phyloP scores from a whole-genome alignment of 2,113 vertebrate genomes.

The Phrynosoma platyrhinos region DNA sequence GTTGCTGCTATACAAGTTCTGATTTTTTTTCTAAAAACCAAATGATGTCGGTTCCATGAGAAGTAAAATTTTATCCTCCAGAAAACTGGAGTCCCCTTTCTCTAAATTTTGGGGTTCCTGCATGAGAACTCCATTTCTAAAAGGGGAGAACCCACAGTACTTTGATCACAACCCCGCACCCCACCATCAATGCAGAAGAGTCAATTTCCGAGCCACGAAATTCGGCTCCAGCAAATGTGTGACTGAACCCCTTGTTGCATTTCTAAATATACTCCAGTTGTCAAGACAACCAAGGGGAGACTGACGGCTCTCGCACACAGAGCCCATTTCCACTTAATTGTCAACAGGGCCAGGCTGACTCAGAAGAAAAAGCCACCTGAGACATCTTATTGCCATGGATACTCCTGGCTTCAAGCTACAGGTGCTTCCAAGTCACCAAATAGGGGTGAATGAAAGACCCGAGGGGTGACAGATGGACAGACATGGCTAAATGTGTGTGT shows the following conservation, averaged over 20 bases:
- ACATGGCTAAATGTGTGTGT: conserved; percentile 32
- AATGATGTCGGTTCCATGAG: too few relatives aligned
- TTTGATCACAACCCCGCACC: conserved; percentile 69
- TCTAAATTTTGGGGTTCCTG: not conserved
- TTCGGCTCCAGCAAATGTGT: conserved; percentile 84
- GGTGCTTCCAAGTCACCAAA: conserved; percentile 61
- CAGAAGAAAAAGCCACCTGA: conserved; percentile 78
- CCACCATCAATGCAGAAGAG: conserved; percentile 82
- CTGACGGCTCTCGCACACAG: conserved; percentile 84
- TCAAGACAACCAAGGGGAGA: conserved; percentile 83
- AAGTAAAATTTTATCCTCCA: too few relatives aligned
- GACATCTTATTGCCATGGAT: conserved; percentile 84
- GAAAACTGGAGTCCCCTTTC: not conserved
- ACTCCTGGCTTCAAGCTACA: conserved; percentile 75
- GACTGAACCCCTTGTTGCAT: conserved; percentile 86
- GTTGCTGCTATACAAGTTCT: too few relatives aligned
- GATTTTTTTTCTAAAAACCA: too few relatives aligned
- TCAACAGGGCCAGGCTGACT: conserved; percentile 84
- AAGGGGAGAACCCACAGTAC: conserved; percentile 43
- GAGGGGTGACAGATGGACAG: conserved; percentile 55
- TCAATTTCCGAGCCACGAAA: conserved; percentile 82
- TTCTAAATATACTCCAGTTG: conserved; percentile 87
- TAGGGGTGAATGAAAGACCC: not conserved
- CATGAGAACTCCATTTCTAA: too few relatives aligned
- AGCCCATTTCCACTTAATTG: conserved; percentile 83